A percentile compares a stretch with the other conserved stretches of the same genome.
These are phyloP conservation scores for Cephus pygmeus DNA, from an alignment of 2,888 invertebrate species.

Conservation along the genomic window DNA sequence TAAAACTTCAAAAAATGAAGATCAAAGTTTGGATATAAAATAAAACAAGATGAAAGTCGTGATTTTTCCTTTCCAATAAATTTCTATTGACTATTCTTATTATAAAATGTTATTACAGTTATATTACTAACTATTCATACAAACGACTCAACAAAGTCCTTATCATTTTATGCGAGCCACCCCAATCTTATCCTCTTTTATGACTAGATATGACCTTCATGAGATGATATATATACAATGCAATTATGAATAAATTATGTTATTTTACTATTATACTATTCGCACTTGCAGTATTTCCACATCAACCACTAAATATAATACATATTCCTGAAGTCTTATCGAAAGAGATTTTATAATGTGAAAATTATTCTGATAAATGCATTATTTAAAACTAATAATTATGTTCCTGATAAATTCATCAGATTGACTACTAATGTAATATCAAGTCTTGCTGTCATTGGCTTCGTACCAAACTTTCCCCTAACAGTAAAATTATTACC, in stretches of 20 bases:
- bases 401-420: background rate
- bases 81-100: background rate
- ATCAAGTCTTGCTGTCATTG: background rate
- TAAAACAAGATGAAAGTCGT: background rate
- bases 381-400: background rate
- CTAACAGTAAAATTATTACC: background rate
- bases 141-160: background rate
- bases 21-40: background rate
- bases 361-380: background rate
- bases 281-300: background rate
- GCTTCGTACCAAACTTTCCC: background rate
- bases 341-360: background rate
- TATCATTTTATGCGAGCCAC: background rate
- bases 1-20: background rate
- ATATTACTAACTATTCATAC: background rate
- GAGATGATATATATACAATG: background rate
- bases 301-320: background rate
- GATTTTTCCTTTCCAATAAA: background rate
- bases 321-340: background rate
- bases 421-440: background rate
- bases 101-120: background rate
- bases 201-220: background rate
- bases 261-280: background rate
- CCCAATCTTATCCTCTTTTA: background rate
- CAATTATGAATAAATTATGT: background rate